Percentiles rank a stretch among this genome's conserved stretches.
Evolutionary conservation across 2,888 invertebrate species (phyloP).

Genomic region (Papilio gigon): DNA sequence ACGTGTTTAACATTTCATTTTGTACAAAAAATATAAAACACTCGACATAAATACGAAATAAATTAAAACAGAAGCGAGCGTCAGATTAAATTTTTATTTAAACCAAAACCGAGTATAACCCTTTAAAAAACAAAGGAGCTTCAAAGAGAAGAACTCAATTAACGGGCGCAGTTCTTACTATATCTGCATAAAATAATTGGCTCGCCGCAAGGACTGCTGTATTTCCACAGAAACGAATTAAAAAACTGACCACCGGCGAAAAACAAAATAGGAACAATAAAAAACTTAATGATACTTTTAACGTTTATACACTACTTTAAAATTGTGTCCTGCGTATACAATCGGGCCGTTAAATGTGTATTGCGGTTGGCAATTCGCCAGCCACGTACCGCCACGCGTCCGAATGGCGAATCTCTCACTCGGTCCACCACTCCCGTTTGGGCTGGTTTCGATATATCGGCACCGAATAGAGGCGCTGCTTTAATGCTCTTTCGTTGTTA

Average conservation of each 20-base stretch:
- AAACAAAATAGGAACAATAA: constrained; percentile 55
- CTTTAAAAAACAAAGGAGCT: constrained; percentile 32
- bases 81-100: constrained; percentile 21
- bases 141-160: constrained; percentile 31
- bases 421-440: constrained; percentile 55
- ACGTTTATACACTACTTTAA: constrained; percentile 73
- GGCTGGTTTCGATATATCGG: constrained; percentile 66
- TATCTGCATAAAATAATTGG: constrained; percentile 42
- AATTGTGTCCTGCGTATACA: constrained; percentile 76
- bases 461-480: constrained; percentile 54
- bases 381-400: constrained; percentile 62
- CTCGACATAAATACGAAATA: background rate
- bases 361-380: constrained; percentile 74
- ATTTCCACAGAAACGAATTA: constrained; percentile 30
- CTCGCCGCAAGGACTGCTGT: constrained; percentile 38
- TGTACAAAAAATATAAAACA: background rate
- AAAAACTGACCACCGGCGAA: constrained; percentile 45
- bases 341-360: constrained; percentile 71
- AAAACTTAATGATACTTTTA: constrained; percentile 68
- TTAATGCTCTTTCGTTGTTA: constrained; percentile 30
- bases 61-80: constrained; percentile 18
- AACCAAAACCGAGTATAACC: constrained; percentile 15
- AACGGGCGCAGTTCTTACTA: constrained; percentile 36
- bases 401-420: constrained; percentile 71
- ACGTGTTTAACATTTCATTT: background rate